Percentiles rank a stretch among this genome's conserved stretches.
These are phyloP conservation scores for Nasonia vitripennis DNA, from an alignment of 1,140 invertebrate species.

Conservation along the genomic window DNA sequence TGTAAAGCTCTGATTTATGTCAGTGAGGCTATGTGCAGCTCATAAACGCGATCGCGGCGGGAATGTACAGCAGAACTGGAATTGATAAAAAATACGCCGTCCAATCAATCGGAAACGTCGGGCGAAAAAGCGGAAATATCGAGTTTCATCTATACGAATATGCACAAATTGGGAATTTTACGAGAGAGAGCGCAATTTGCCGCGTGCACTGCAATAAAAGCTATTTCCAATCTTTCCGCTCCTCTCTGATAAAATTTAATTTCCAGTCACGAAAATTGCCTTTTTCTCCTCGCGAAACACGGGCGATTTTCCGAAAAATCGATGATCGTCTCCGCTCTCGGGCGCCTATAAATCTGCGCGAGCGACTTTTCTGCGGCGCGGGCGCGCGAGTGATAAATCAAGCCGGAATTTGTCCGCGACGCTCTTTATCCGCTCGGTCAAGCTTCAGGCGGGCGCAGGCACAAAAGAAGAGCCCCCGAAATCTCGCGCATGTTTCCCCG, in stretches of 20 bases:
- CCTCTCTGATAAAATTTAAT: neutral
- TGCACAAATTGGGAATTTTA: neutral
- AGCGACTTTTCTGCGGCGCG: neutral
- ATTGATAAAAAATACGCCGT: neutral
- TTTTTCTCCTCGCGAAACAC: neutral
- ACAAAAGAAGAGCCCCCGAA: conserved; percentile 26
- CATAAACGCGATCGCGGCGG: neutral
- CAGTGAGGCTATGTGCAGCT: neutral
- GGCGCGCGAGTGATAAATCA: neutral
- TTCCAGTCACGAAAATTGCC: neutral
- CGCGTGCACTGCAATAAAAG: neutral
- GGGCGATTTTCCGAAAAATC: neutral
- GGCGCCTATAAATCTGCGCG: conserved; percentile 19
- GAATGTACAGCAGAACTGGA: too few relatives aligned
- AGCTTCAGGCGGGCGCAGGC: neutral
- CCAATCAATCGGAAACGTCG: neutral
- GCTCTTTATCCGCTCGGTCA: conserved; percentile 28
- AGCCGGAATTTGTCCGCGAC: conserved; percentile 23
- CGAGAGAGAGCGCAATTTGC: neutral
- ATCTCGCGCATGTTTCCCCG: conserved; percentile 16
- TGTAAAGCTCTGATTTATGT: neutral
- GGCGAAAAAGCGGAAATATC: neutral
- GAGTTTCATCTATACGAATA: neutral
- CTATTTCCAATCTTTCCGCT: neutral
- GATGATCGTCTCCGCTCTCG: neutral